phyloP scores from a whole-genome alignment of 1,140 invertebrate genomes.

The Mylabris phalerata region DNA sequence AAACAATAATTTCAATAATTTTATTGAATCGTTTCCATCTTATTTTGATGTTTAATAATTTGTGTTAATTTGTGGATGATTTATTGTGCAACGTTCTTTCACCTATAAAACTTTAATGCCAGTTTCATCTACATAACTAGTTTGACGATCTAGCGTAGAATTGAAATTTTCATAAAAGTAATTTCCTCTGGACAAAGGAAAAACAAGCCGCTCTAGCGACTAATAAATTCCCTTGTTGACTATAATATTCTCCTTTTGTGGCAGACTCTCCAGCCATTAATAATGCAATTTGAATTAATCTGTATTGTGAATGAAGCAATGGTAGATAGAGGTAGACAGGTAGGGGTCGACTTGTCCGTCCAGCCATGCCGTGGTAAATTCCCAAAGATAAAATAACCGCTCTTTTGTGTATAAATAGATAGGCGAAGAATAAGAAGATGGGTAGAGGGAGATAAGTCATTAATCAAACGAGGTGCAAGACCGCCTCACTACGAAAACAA shows the following conservation, averaged over 20 bases:
- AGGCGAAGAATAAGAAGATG: too few relatives aligned
- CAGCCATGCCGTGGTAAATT: background rate
- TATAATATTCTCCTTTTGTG: background rate
- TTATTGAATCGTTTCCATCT: constrained; percentile 20
- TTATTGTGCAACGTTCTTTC: too few relatives aligned
- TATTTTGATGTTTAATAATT: too few relatives aligned
- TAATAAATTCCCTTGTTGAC: constrained; percentile 1
- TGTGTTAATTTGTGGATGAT: too few relatives aligned
- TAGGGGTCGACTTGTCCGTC: background rate
- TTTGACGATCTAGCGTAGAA: constrained; percentile 7
- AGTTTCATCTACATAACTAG: constrained; percentile 16
- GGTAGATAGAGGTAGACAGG: background rate
- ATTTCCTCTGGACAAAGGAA: constrained; percentile 12
- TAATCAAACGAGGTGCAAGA: constrained; percentile 21
- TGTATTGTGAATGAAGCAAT: background rate
- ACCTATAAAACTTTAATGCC: background rate
- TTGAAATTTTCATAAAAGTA: constrained; percentile 14
- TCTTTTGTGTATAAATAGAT: background rate
- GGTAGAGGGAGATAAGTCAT: constrained; percentile 14
- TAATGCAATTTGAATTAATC: constrained; percentile 14
- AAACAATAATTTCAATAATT: constrained; percentile 3
- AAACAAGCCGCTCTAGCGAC: constrained; percentile 1
- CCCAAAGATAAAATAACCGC: constrained; percentile 9
- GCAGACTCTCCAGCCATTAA: background rate
- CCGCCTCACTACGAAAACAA: constrained; percentile 5